These are phyloP conservation scores for Tryphoninae sp. DNA, from an alignment of 2,888 invertebrate species.

Conservation along the genomic window DNA sequence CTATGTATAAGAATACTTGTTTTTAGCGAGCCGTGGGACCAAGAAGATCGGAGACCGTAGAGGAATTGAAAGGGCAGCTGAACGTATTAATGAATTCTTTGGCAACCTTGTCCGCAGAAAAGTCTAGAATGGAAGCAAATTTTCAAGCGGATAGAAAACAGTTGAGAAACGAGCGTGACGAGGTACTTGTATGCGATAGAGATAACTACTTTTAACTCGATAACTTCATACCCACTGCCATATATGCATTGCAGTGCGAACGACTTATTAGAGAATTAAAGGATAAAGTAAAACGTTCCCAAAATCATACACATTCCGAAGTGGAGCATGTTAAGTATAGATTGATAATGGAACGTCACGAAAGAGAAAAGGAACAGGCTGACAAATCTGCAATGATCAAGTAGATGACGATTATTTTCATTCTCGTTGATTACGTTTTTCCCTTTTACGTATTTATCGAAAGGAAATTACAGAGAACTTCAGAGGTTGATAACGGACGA, in stretches of 20 bases:
- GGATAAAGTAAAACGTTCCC: conserved; percentile 84
- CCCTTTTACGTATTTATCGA: neutral
- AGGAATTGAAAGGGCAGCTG: conserved; percentile 82
- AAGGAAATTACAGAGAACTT: conserved; percentile 85
- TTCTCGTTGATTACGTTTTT: conserved; percentile 9
- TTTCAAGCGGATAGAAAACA: conserved; percentile 89
- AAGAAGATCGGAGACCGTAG: conserved; percentile 72
- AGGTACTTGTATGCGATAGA: conserved; percentile 72
- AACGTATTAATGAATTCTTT: conserved; percentile 87
- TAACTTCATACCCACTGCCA: conserved; percentile 3
- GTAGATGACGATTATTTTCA: conserved; percentile 78
- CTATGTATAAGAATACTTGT: neutral
- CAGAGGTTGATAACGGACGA: conserved; percentile 90
- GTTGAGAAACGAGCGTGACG: conserved; percentile 83
- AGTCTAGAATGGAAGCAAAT: conserved; percentile 91
- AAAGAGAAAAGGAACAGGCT: conserved; percentile 90
- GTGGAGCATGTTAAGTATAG: conserved; percentile 87
- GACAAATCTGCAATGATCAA: conserved; percentile 90
- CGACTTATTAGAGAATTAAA: conserved; percentile 84
- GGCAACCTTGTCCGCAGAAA: conserved; percentile 90
- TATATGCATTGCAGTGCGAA: conserved; percentile 83
- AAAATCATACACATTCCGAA: conserved; percentile 84
- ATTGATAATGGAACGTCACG: conserved; percentile 89
- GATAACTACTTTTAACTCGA: neutral
- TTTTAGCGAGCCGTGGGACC: conserved; percentile 52